phyloP scores from a whole-genome alignment of 2,888 invertebrate genomes.

The Nudaria mundana region DNA sequence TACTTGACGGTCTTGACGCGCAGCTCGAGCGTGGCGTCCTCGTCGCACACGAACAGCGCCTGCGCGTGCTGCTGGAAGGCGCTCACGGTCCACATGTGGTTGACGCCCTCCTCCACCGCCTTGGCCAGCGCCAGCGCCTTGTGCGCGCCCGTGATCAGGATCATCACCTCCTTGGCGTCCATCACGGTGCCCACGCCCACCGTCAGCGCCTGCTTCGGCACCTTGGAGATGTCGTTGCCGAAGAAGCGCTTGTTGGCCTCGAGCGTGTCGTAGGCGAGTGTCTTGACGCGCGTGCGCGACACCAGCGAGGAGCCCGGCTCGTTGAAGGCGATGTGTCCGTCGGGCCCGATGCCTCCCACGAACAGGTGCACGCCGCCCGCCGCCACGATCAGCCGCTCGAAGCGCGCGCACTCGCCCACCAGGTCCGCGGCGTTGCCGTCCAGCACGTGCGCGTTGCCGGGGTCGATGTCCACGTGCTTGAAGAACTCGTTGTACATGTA shows the following conservation, averaged over 20 bases:
- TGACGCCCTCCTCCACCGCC: slow-evolving; percentile 98
- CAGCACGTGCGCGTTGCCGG: slow-evolving; percentile 94
- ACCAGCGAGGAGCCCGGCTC: slow-evolving; percentile 98
- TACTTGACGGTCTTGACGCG: slow-evolving; percentile 99
- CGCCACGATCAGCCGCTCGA: slow-evolving; percentile 90
- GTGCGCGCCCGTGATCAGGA: slow-evolving; percentile 97
- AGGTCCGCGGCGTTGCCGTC: slow-evolving; percentile 96
- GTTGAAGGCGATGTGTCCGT: slow-evolving; percentile 99
- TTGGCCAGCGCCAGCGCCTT: slow-evolving; percentile 98
- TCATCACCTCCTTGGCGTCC: slow-evolving; percentile 99
- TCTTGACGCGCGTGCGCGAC: slow-evolving; percentile 97
- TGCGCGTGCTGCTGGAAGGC: slow-evolving; percentile 98
- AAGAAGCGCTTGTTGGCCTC: slow-evolving; percentile 99
- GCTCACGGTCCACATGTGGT: slow-evolving; percentile 99
- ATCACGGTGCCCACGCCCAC: slow-evolving; percentile 99
- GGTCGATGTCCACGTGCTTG: slow-evolving; percentile 98
- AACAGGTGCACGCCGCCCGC: slow-evolving; percentile 98
- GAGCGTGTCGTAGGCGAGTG: slow-evolving; percentile 97
- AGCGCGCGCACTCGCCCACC: slow-evolving; percentile 91
- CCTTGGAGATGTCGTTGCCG: slow-evolving; percentile 95
- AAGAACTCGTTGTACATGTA: slow-evolving; percentile 99
- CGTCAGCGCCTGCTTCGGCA: slow-evolving; percentile 97
- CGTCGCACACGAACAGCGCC: slow-evolving; percentile 97
- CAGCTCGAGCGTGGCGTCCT: slow-evolving; percentile 97
- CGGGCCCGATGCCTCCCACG: slow-evolving; percentile 99